Percentiles rank a stretch among this genome's conserved stretches.
phyloP scores from a whole-genome alignment of 2,888 invertebrate species.

The Sylvicola fuscatus region DNA sequence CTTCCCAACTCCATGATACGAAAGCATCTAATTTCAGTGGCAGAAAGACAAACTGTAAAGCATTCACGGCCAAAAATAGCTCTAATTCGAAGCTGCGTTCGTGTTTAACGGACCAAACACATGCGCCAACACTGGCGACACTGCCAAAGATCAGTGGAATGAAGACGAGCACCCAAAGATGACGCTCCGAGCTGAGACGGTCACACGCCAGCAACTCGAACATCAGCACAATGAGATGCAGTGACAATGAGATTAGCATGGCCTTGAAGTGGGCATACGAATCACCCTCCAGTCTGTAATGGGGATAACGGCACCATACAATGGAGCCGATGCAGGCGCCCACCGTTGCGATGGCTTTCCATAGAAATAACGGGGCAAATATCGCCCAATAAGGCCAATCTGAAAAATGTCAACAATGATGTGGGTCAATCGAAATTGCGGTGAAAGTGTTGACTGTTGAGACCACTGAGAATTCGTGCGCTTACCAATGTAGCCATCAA shows the following conservation, averaged over 20 bases:
- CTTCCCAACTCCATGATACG: slow-evolving; percentile 81
- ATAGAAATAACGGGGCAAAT: slow-evolving; percentile 92
- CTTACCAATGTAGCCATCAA: slow-evolving; percentile 56
- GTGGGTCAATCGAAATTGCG: not conserved
- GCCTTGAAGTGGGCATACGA: slow-evolving; percentile 96
- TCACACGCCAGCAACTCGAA: slow-evolving; percentile 93
- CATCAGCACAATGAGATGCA: slow-evolving; percentile 87
- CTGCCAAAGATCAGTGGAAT: slow-evolving; percentile 93
- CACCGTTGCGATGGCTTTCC: slow-evolving; percentile 78
- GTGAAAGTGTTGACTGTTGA: too few relatives aligned
- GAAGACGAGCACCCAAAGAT: slow-evolving; percentile 80
- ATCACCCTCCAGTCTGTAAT: slow-evolving; percentile 85
- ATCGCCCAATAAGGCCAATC: slow-evolving; percentile 93
- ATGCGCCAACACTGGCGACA: slow-evolving; percentile 89
- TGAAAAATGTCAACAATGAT: slow-evolving; percentile 6
- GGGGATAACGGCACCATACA: slow-evolving; percentile 92
- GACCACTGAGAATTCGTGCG: too few relatives aligned
- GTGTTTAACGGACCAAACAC: slow-evolving; percentile 97
- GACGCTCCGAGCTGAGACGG: slow-evolving; percentile 70
- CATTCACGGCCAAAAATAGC: slow-evolving; percentile 91
- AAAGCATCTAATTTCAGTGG: slow-evolving; percentile 80
- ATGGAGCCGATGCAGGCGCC: slow-evolving; percentile 85
- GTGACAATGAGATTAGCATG: slow-evolving; percentile 87
- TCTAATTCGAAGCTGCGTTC: slow-evolving; percentile 91
- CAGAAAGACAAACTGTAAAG: slow-evolving; percentile 92